Percentiles rank a stretch among this genome's conserved stretches.
Evolutionary conservation across 2,113 vertebrate genomes (phyloP).

Genomic region (Dascyllus trimaculatus): DNA sequence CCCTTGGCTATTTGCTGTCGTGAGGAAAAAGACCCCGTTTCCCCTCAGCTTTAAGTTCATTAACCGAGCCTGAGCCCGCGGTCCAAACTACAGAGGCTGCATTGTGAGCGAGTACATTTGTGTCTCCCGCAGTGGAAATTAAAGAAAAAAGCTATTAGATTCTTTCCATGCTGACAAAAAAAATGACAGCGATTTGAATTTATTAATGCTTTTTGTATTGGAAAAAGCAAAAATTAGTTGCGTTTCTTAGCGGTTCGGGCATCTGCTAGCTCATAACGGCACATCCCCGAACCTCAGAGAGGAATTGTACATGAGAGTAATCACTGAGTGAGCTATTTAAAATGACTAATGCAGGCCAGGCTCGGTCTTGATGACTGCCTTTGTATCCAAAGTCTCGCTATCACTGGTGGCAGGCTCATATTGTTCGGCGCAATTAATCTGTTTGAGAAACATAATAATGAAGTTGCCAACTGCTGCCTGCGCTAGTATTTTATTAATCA

Average conservation of each 20-base stretch:
- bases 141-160: too few species aligned
- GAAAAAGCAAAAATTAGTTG: neutral
- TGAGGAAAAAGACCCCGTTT: constrained; percentile 83
- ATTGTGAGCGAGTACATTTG: neutral
- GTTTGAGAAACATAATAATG: constrained; percentile 77
- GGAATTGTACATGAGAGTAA: constrained; percentile 24
- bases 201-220: neutral
- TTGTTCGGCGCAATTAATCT: constrained; percentile 77
- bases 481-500: constrained; percentile 82
- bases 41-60: constrained; percentile 90
- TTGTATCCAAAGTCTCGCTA: constrained; percentile 67
- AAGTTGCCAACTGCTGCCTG: constrained; percentile 74
- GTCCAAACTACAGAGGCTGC: constrained; percentile 76
- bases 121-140: neutral
- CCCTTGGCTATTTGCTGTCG: constrained; percentile 99
- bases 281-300: constrained; percentile 4
- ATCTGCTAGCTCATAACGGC: constrained; percentile 10
- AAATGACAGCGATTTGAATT: neutral
- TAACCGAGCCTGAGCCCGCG: constrained; percentile 84
- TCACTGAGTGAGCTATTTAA: constrained; percentile 72
- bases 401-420: constrained; percentile 70
- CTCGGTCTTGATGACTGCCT: constrained; percentile 64
- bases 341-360: constrained; percentile 60
- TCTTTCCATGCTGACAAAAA: neutral
- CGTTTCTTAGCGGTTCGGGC: neutral